A percentile compares a stretch with the other conserved stretches of the same genome.
phyloP scores from a whole-genome alignment of 2,797 vertebrate genomes.

The Brotogeris chrysoptera region DNA sequence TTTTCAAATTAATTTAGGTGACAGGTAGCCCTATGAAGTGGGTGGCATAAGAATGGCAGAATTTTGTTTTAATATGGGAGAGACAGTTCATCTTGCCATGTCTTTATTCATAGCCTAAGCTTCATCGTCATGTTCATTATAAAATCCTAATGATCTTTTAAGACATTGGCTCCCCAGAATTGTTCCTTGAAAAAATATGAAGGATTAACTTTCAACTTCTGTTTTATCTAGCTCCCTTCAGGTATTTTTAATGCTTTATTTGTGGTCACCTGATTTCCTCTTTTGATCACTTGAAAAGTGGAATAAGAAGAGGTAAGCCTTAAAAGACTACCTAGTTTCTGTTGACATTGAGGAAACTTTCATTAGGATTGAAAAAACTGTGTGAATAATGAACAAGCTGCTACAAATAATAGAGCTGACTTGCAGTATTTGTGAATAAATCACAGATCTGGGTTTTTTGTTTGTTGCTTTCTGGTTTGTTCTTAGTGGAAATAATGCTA shows the following conservation, averaged over 20 bases:
- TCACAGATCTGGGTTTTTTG: not conserved
- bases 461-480: not conserved
- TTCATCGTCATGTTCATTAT: not conserved
- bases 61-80: not conserved
- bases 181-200: not conserved
- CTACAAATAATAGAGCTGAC: not conserved
- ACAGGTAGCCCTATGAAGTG: not conserved
- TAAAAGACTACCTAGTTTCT: not conserved
- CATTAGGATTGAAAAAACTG: not conserved
- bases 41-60: not conserved
- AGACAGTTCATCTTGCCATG: not conserved
- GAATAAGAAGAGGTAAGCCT: not conserved
- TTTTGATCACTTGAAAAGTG: not conserved
- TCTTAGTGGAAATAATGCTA: not conserved
- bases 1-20: not conserved
- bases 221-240: not conserved
- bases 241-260: not conserved
- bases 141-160: not conserved
- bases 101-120: not conserved
- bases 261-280: not conserved
- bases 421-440: not conserved
- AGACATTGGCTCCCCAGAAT: not conserved
- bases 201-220: not conserved
- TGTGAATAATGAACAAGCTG: not conserved
- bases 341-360: not conserved